Conservation (phyloP, 2,888 invertebrate species). For the Chironomus tentans region DNA sequence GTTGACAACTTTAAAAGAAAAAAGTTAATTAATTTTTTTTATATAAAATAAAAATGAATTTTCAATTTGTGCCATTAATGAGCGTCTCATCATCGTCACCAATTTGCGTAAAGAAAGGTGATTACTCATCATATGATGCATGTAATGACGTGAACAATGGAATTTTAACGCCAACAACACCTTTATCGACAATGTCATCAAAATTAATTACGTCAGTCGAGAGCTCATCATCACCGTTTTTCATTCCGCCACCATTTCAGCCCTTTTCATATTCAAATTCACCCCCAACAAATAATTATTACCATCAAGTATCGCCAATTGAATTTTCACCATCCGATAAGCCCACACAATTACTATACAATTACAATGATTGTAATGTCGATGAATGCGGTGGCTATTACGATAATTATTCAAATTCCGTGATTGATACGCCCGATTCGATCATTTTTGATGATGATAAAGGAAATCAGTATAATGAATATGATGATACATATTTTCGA, state of each 20-base stretch:
- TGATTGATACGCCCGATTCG: conserved; percentile 41
- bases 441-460: conserved; percentile 34
- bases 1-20: neutral
- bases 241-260: conserved; percentile 13
- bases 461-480: conserved; percentile 27
- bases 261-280: conserved; percentile 23
- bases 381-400: neutral
- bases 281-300: neutral
- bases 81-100: neutral
- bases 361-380: neutral
- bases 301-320: conserved; percentile 27
- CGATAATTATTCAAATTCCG: conserved; percentile 29
- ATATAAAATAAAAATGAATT: neutral
- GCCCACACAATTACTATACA: neutral
- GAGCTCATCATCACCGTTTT: neutral
- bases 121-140: conserved; percentile 28
- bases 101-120: neutral
- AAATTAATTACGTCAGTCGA: conserved; percentile 2
- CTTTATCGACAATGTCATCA: conserved; percentile 29
- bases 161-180: conserved; percentile 31
- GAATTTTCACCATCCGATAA: conserved; percentile 22
- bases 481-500: conserved; percentile 36
- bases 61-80: conserved; percentile 3
- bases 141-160: conserved; percentile 21
- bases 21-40: neutral